Evolutionary conservation across 2,113 vertebrate species (phyloP), one percentile per base, ranked within the genome.

Genomic region (Prinia subflava): DNA sequence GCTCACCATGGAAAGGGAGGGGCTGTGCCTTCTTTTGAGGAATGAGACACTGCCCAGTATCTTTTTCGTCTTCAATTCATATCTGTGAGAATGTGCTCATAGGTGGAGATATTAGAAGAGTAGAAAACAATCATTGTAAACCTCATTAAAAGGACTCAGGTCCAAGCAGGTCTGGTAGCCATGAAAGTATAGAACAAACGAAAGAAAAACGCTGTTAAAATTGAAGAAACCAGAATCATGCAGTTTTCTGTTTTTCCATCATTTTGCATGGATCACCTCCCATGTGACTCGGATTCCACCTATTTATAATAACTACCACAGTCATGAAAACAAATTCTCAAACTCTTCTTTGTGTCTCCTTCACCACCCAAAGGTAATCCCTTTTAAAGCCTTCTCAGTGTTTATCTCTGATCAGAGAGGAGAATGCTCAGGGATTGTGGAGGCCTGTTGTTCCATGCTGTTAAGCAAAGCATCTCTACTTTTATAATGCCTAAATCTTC

Each of bases 121-220:
- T 53, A 79, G 89, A 94, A 98, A 97, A 97, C 49, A 96, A 82
- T 93, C 15, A 88, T 79, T 95, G 63, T 89, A 95, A 97, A 96
- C 57, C 87, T 96, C 91, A 97, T 96, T 97, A 96, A 97, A 97
- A 97, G 83, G 37, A 89, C 62, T 96, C 81, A 39, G 30, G 3
- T 17, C 18, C 35, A 87, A 79, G 70, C 7, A 5, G 82, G 35
- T 94, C 65, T 83, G 27, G n/a, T 41, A 84, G 16, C 52, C 65
- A 19, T 42, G 11, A 92, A 47, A 75, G 28, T 90, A 88, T 46
- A 79, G 85, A 92, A 77, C 42, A 87, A 89, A 44, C 7, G 3
- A 87, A 75, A 65, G 31, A 62, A 82, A 95, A 94, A 95, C 44
- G 24, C 8, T 31, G 53, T 57, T 69, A 93, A 96, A 95, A 95